A percentile compares a stretch with the other conserved stretches of the same genome.
These are phyloP conservation scores for Holocentrus rufus DNA, from an alignment of 2,797 vertebrate species.

Conservation along the genomic window DNA sequence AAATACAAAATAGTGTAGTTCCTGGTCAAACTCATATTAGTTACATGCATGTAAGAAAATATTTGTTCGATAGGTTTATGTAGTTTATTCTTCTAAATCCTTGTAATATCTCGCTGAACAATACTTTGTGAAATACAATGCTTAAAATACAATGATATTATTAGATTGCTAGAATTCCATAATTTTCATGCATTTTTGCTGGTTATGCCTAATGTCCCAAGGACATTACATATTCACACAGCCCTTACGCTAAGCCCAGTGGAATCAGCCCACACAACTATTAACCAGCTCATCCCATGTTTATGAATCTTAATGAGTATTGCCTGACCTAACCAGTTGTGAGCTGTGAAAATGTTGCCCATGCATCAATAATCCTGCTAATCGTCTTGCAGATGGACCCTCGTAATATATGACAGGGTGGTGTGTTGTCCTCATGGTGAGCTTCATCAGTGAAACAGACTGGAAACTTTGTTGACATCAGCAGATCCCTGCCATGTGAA, in stretches of 20 bases:
- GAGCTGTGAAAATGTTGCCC: conserved; percentile 28
- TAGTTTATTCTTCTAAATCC: not conserved
- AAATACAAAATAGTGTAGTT: no score
- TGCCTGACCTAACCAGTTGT: conserved; percentile 24
- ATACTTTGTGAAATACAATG: not conserved
- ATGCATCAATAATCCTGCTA: conserved; percentile 36
- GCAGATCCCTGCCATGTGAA: conserved; percentile 82
- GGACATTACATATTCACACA: no score
- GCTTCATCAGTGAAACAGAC: conserved; percentile 84
- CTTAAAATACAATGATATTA: not conserved
- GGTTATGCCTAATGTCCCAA: no score
- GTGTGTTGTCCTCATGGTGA: conserved; percentile 79
- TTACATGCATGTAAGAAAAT: not conserved
- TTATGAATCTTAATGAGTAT: conserved; percentile 39
- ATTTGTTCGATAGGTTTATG: not conserved
- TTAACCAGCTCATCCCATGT: conserved; percentile 34
- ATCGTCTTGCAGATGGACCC: conserved; percentile 84
- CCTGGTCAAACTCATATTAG: no score
- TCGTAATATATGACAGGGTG: conserved; percentile 82
- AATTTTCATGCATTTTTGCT: no score
- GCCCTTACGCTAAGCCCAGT: not conserved
- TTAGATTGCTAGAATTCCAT: no score
- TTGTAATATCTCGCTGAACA: not conserved
- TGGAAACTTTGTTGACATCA: conserved; percentile 85
- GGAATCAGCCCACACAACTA: conserved; percentile 11